A percentile compares a stretch with the other conserved stretches of the same genome.
phyloP scores from a whole-genome alignment of 2,113 vertebrate genomes.

The Emydura subglobosa region DNA sequence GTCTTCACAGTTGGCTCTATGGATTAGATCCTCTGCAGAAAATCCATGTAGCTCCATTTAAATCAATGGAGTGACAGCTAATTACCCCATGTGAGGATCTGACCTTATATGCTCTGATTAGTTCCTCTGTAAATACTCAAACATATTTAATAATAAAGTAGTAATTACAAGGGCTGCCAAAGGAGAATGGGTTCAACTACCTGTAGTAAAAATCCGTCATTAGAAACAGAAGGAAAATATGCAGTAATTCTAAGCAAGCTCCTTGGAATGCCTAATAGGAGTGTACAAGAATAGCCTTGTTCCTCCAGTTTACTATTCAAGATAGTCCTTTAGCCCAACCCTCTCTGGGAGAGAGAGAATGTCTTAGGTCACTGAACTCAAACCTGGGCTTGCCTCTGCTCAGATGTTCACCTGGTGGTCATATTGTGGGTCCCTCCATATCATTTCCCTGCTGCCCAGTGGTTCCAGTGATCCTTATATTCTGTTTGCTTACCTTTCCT shows the following conservation, averaged over 20 bases:
- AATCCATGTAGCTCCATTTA: too few relatives aligned
- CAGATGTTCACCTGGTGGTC: background rate
- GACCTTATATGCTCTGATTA: background rate
- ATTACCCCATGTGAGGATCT: background rate
- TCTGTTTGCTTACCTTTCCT: background rate
- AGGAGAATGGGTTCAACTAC: background rate
- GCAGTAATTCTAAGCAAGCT: background rate
- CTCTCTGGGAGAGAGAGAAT: background rate
- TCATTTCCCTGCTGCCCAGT: background rate
- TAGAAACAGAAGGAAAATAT: background rate
- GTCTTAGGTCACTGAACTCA: background rate
- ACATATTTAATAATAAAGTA: background rate
- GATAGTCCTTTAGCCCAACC: background rate
- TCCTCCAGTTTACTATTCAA: background rate
- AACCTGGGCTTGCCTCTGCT: background rate
- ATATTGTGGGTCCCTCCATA: background rate
- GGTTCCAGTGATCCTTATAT: background rate
- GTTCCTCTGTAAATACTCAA: fast-evolving
- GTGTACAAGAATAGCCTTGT: background rate
- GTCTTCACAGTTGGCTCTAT: background rate
- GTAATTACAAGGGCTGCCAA: background rate
- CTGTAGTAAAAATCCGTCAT: background rate
- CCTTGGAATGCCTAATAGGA: background rate
- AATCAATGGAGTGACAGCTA: background rate
- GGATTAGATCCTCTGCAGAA: too few relatives aligned